These are phyloP conservation scores for Eupithecia subumbrata DNA, from an alignment of 2,888 invertebrate genomes.

Conservation along the genomic window DNA sequence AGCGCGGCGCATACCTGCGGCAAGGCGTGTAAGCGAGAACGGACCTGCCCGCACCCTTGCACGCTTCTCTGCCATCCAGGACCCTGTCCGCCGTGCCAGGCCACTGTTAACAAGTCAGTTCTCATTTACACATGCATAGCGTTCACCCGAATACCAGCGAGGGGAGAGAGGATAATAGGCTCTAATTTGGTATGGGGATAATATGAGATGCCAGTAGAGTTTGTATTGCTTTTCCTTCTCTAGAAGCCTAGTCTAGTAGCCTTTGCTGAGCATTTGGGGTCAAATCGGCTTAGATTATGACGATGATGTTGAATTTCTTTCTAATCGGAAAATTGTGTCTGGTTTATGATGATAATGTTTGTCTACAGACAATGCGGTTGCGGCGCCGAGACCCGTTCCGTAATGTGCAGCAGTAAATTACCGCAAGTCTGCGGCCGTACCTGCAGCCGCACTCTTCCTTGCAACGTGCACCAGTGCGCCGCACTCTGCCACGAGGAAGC, in stretches of 20 bases:
- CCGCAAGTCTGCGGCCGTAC: constrained; percentile 88
- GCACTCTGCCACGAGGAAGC: constrained; percentile 90
- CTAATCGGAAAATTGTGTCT: not conserved
- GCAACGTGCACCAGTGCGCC: constrained; percentile 90
- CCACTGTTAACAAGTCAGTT: constrained; percentile 86
- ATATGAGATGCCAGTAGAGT: too few relatives aligned
- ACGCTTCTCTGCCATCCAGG: constrained; percentile 96
- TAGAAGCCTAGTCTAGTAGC: not conserved
- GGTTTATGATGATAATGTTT: not conserved
- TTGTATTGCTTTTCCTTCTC: not conserved
- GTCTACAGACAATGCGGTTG: constrained; percentile 88
- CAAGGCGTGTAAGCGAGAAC: constrained; percentile 88
- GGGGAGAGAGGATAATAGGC: not conserved
- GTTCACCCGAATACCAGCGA: not conserved
- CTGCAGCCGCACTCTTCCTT: constrained; percentile 90
- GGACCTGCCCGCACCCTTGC: constrained; percentile 87
- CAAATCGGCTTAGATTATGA: not conserved
- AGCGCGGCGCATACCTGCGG: constrained; percentile 96
- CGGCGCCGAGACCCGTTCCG: constrained; percentile 86
- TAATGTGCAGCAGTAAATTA: constrained; percentile 89
- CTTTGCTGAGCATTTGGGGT: too few relatives aligned
- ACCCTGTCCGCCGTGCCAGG: constrained; percentile 95
- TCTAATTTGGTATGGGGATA: not conserved
- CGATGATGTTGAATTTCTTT: not conserved
- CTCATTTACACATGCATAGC: not conserved